Conservation (phyloP, 2,797 vertebrate genomes). For the Sternotherus odoratus region DNA sequence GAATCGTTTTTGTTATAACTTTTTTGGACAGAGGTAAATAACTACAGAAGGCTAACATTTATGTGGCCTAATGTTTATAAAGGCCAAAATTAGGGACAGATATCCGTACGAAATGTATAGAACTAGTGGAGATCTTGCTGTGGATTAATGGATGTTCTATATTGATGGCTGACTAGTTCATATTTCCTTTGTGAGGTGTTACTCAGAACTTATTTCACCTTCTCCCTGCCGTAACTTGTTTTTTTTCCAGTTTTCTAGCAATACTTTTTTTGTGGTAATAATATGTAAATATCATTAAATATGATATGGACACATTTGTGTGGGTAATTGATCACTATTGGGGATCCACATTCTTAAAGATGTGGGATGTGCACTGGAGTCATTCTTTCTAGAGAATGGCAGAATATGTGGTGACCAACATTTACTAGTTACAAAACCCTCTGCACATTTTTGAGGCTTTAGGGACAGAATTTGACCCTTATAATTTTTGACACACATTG, state of each 20-base stretch:
- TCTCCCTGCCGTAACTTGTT: neutral
- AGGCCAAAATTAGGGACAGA: neutral
- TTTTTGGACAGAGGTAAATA: neutral
- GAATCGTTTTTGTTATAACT: neutral
- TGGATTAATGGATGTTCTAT: neutral
- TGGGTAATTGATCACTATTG: neutral
- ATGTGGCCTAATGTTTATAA: neutral
- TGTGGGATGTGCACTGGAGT: neutral
- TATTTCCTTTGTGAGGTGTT: neutral
- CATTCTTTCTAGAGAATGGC: neutral
- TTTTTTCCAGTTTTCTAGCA: neutral
- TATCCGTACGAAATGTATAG: neutral
- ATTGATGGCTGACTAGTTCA: neutral
- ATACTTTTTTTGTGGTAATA: neutral
- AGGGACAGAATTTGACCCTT: neutral
- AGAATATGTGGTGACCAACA: neutral
- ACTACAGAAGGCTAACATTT: neutral
- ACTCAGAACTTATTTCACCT: fast-evolving
- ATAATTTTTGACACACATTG: neutral
- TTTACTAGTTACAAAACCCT: neutral
- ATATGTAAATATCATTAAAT: neutral
- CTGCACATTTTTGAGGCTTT: neutral
- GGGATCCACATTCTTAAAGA: neutral
- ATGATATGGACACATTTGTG: neutral
- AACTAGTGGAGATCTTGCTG: neutral